Base-by-base conservation (phyloP, 1,140 invertebrate genomes). In the Palaemon carinicauda region DNA sequence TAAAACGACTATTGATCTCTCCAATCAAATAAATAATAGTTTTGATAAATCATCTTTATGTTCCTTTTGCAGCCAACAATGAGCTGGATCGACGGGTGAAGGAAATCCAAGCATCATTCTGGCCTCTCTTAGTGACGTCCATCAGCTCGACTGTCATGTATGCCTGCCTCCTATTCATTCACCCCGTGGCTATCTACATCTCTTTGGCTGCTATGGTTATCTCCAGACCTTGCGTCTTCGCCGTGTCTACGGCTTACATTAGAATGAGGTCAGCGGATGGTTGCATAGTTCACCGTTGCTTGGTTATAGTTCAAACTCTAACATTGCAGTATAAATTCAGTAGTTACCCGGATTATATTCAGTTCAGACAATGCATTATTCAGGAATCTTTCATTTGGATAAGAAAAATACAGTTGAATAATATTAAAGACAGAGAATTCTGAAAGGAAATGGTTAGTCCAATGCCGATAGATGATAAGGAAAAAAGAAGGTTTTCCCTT, bases 51-150 rank as follows among this genome's bases (percentile, higher is more conserved):
- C 3, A 9, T 41, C 41, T 41, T 41, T 10, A 24, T 9, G 24
- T 69, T 17, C 50, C 41, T 21, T n/a, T 51, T 31, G n/a, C 87
- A 69, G 82, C 78, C 1, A 29, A 33, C 10, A 80, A 65, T 31
- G 82, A 85, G 71, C 21, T 84, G 31, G 31, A 60, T 21, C 88
- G 88, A 14, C 97, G 98, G 91, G 93, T 96, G 92, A 96, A 96
- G 90, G 95, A 96, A 92, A 96, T 95, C 91, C 94, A 95, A 88
- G 93, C 94, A 80, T 93, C 94, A 14, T 81, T 88, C 51, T 65
- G 65, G 41, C 85, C 89, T 1, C 83, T 88, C 15, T 17, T 93
- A 95, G 77, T 94, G 94, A 77, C 92, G 92, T 65, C 91, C 88
- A 89, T 87, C 92, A 89, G 92, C 92, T 81, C 29, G 90, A 90